Conservation (phyloP, 2,888 invertebrate species). For the Pandemis cinnamomeana region DNA sequence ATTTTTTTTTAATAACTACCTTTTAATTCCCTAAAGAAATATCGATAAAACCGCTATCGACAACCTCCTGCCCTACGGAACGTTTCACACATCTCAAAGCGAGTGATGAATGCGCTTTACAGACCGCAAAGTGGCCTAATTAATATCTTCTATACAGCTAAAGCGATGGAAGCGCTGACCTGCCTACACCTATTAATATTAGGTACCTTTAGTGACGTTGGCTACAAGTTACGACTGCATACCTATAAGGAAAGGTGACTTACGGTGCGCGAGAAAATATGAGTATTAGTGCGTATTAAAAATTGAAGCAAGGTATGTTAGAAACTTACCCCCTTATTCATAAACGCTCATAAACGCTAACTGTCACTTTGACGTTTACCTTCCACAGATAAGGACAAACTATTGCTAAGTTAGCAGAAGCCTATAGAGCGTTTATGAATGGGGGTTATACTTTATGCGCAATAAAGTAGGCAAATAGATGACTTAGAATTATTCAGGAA, state of each 20-base stretch:
- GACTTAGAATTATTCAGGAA: too few species aligned
- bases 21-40: not conserved
- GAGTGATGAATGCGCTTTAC: constrained; percentile 74
- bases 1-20: not conserved
- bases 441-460: too few species aligned
- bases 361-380: too few species aligned
- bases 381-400: too few species aligned
- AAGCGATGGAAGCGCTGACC: constrained; percentile 38
- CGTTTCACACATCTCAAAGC: constrained; percentile 65
- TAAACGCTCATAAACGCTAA: too few species aligned
- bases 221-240: constrained; percentile 4
- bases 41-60: constrained; percentile 42
- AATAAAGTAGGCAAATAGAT: too few species aligned
- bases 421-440: too few species aligned
- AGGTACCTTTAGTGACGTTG: constrained; percentile 20
- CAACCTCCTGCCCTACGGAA: constrained; percentile 43
- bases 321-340: too few species aligned
- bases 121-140: constrained; percentile 64
- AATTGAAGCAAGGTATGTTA: not conserved
- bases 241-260: not conserved
- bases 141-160: constrained; percentile 47
- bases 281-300: not conserved
- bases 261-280: not conserved
- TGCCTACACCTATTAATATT: constrained; percentile 29
- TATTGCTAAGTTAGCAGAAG: too few species aligned